Conservation (phyloP, 2,797 vertebrate genomes). For the Sebastes taczanowskii region DNA sequence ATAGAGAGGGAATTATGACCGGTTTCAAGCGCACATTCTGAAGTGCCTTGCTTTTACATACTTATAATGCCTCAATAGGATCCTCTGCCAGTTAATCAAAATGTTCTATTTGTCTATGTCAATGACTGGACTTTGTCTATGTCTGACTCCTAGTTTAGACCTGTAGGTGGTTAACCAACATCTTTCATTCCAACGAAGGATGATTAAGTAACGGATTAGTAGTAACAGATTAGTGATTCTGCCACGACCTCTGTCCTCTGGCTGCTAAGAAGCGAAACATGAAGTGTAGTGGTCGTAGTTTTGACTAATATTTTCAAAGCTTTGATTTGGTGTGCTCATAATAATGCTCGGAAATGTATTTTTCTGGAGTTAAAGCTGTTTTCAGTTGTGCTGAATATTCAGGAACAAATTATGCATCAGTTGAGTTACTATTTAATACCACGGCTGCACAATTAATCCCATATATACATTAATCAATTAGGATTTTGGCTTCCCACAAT, state of each 20-base stretch:
- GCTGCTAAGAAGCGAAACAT: constrained; percentile 19
- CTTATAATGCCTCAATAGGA: background rate
- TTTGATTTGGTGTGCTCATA: background rate
- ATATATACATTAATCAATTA: too few relatives aligned
- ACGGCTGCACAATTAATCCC: too few relatives aligned
- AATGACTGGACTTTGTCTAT: background rate
- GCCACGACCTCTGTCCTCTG: constrained; percentile 11
- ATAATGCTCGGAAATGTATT: background rate
- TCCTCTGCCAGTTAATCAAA: background rate
- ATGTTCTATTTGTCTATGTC: constrained; percentile 6
- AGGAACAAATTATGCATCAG: background rate
- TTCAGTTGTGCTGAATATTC: background rate
- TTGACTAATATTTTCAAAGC: constrained; percentile 1
- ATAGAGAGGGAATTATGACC: too few relatives aligned
- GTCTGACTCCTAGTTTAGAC: constrained; percentile 10
- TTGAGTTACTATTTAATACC: background rate
- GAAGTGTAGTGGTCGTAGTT: background rate
- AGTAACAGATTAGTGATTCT: constrained; percentile 44
- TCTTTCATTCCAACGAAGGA: constrained; percentile 38
- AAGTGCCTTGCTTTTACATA: background rate
- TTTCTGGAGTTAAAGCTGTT: background rate
- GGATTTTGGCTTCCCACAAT: too few relatives aligned
- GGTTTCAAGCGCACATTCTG: background rate
- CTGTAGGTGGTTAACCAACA: constrained; percentile 16
- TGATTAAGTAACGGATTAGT: constrained; percentile 49